These are phyloP conservation scores for Myiothlypis chrysogaster DNA, from an alignment of 2,797 vertebrate species.

Conservation along the genomic window DNA sequence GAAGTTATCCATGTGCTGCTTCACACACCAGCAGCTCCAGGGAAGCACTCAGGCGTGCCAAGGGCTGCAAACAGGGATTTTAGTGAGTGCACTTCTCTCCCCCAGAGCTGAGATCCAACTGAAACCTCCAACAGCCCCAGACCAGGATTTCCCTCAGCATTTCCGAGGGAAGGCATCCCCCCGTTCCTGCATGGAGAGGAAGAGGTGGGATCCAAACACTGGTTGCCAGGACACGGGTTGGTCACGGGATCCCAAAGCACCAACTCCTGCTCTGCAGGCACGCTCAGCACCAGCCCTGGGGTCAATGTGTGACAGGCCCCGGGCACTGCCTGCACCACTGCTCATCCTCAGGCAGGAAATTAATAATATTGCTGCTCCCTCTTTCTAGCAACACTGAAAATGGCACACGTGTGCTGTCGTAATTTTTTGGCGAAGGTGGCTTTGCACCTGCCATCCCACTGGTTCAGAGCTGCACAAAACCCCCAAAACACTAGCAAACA, in stretches of 20 bases:
- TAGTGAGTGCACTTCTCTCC: background rate
- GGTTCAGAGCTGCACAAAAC: background rate
- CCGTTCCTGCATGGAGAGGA: background rate
- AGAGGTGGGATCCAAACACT: background rate
- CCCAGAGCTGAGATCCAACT: background rate
- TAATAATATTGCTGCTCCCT: background rate
- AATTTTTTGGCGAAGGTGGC: fast-evolving
- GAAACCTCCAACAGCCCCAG: background rate
- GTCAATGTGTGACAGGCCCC: background rate
- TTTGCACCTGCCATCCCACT: background rate
- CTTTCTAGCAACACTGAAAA: background rate
- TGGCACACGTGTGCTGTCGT: fast-evolving
- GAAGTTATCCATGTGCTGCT: background rate
- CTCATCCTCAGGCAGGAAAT: background rate
- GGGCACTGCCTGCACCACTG: background rate
- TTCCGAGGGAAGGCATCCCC: background rate
- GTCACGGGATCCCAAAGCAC: background rate
- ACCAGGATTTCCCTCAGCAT: background rate
- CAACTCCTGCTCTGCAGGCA: background rate
- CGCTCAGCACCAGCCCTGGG: background rate
- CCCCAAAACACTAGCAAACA: background rate
- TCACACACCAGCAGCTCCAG: background rate
- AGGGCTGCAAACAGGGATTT: background rate
- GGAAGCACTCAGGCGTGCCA: background rate
- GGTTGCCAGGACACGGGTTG: background rate